phyloP scores from a whole-genome alignment of 2,797 vertebrate species.

The Anguilla marmorata region DNA sequence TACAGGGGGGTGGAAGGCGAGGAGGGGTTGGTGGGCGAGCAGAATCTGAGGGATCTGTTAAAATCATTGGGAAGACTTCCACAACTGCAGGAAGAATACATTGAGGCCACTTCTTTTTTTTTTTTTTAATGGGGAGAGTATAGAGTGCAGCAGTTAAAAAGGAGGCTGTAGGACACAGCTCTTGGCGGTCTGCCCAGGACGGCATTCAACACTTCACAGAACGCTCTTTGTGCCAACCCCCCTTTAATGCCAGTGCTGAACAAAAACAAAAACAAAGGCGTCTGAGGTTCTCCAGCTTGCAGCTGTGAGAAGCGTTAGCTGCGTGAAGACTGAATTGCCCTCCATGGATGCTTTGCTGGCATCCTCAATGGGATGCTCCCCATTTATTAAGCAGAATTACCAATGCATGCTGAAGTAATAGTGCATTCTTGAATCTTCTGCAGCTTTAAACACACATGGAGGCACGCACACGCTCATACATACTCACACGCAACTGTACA shows the following conservation, averaged over 20 bases:
- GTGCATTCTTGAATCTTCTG: not conserved
- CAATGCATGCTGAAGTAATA: slow-evolving; percentile 48
- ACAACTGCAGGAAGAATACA: slow-evolving; percentile 52
- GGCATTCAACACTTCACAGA: slow-evolving; percentile 90
- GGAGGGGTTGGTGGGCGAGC: slow-evolving; percentile 40
- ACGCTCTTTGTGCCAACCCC: slow-evolving; percentile 81
- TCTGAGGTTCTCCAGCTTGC: slow-evolving; percentile 70
- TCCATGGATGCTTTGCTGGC: slow-evolving; percentile 53
- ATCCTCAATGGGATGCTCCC: slow-evolving; percentile 51
- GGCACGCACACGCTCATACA: not conserved
- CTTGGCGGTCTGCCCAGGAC: slow-evolving; percentile 81
- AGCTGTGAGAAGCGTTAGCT: slow-evolving; percentile 72
- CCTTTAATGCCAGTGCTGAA: slow-evolving; percentile 71
- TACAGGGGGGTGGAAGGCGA: not conserved
- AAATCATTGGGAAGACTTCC: slow-evolving; percentile 52
- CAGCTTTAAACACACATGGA: not conserved
- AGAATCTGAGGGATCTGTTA: slow-evolving; percentile 47
- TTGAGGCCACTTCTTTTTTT: slow-evolving; percentile 43
- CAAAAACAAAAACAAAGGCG: slow-evolving; percentile 81
- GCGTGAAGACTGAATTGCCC: slow-evolving; percentile 64
- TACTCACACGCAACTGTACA: not conserved
- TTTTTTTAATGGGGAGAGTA: slow-evolving; percentile 61
- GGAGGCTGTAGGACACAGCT: slow-evolving; percentile 63
- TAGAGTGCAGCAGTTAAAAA: slow-evolving; percentile 45
- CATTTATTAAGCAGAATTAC: slow-evolving; percentile 54